Evolutionary conservation across 2,113 vertebrate genomes (phyloP), one percentile per base, ranked within the genome.

Genomic region (Leucosticte australis): DNA sequence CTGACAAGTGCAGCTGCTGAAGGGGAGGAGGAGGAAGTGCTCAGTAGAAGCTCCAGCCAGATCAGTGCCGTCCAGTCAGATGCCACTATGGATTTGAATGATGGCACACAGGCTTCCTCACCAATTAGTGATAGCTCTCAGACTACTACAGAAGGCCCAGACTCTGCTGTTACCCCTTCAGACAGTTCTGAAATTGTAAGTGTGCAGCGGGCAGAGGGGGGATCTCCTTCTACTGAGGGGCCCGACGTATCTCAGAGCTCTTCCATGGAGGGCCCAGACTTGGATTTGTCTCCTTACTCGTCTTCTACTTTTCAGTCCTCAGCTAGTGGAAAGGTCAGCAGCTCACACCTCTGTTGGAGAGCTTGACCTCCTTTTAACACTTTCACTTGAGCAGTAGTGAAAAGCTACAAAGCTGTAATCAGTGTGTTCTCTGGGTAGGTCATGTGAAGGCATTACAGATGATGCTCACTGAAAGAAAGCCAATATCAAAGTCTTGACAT

Each of bases 161-260:
- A 99, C 91, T 99, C 99, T 1, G 99, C 99, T 15, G 98, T 99
- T 91, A 99, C 99, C 10, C 99, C 99, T 74, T 99, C 99, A 1
- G 99, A 99, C 89, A 99, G 99, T 81, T 99, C 99, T 60, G 99
- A 99, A 97, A 99, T 99, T 97, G 99, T 99, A 97, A 99, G 99
- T 99, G 94, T 97, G 94, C 97, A 82, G 67, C 78, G 91, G 97
- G 96, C 87, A 50, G 95, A 97, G 89, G 71, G 92, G 97, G 87
- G 42, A 62, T 98, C 97, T 55, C 94, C 96, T 88, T 98, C 98
- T 94, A 96, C 97, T 11, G 97, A 98, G 96, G 97, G 97, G 70
- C 98, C 98, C 1, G 97, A 98, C 87, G 78, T 97, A 47, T 96
- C 98, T 83, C 98, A 97, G 96, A 98, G 97, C 75, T 98, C 97